These are phyloP conservation scores for Anoplopoma fimbria DNA, from an alignment of 2,113 vertebrate genomes.

Conservation along the genomic window DNA sequence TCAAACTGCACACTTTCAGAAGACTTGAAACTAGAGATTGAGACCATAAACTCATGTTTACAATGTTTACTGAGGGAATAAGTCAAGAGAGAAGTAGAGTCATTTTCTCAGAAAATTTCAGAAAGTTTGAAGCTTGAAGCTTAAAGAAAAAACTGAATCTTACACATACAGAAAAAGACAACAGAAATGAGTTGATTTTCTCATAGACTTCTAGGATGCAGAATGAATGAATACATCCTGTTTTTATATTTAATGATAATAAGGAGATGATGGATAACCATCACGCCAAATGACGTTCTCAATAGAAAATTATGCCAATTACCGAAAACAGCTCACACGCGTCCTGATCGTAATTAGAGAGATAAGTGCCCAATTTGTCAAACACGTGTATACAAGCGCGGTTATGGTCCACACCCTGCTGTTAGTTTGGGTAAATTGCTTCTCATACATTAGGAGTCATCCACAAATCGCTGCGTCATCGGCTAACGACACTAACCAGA, in stretches of 20 bases:
- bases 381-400: neutral
- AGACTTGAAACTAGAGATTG: too few species aligned
- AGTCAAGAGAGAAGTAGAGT: too few species aligned
- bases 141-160: too few species aligned
- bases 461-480: constrained; percentile 28
- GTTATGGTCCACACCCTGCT: constrained; percentile 15
- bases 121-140: too few species aligned
- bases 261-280: neutral
- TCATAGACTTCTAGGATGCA: too few species aligned
- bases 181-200: too few species aligned
- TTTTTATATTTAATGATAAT: neutral
- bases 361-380: constrained; percentile 12
- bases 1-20: too few species aligned
- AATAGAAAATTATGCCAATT: neutral
- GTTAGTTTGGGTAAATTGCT: constrained; percentile 36
- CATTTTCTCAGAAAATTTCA: too few species aligned
- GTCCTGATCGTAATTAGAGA: neutral
- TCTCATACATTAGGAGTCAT: neutral
- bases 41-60: too few species aligned
- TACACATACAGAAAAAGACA: too few species aligned
- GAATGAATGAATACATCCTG: neutral
- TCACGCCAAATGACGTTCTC: neutral
- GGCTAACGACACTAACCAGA: constrained; percentile 5
- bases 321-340: neutral
- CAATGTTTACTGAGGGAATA: too few species aligned